A percentile compares a stretch with the other conserved stretches of the same genome.
Conservation (phyloP, 2,113 vertebrate species). For the Neolamprologus longior region DNA sequence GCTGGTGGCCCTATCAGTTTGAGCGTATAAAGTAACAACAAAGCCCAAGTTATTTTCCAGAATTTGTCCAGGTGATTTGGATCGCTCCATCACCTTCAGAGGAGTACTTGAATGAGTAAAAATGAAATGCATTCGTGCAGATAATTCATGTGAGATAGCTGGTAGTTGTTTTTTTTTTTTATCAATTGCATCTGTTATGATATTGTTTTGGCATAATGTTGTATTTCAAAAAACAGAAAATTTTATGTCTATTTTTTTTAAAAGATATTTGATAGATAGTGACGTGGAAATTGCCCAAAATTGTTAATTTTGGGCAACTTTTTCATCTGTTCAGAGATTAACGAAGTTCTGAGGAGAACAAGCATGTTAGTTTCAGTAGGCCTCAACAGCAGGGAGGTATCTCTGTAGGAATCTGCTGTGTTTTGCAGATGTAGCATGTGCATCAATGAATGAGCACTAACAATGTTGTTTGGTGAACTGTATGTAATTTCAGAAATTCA, state of each 20-base stretch:
- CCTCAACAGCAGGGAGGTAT: background rate
- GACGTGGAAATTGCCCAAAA: background rate
- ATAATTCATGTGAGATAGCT: background rate
- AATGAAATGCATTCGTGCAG: background rate
- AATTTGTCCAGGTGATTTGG: background rate
- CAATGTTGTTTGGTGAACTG: conserved; percentile 11
- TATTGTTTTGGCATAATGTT: background rate
- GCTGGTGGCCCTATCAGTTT: background rate
- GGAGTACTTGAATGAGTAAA: background rate
- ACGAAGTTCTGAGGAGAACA: background rate
- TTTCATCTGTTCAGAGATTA: background rate
- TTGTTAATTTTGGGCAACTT: background rate
- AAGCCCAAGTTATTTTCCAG: background rate
- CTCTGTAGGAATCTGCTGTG: background rate
- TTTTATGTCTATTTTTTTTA: background rate
- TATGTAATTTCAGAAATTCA: background rate
- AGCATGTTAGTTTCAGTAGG: background rate
- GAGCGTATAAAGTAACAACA: background rate
- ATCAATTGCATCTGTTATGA: background rate
- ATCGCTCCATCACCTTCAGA: background rate
- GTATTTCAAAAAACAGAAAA: background rate
- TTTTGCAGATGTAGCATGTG: background rate
- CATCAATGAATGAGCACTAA: background rate
- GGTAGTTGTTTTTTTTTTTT: background rate
- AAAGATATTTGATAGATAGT: background rate